phyloP scores from a whole-genome alignment of 1,140 invertebrate genomes.

The Parasteatoda tepidariorum region DNA sequence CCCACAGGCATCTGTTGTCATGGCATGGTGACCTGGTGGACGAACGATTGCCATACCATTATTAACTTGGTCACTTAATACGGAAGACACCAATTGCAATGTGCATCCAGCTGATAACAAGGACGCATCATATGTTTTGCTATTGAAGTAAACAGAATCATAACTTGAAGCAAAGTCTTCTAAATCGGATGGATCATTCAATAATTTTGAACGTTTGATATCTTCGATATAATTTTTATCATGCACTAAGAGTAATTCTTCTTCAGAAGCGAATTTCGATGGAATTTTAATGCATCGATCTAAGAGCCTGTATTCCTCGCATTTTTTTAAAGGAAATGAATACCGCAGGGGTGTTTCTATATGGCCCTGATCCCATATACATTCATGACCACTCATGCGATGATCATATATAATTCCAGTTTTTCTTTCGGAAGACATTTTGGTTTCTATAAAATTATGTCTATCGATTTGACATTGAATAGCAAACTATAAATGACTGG shows the following conservation, averaged over 20 bases:
- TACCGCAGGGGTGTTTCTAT: constrained; percentile 85
- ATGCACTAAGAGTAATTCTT: constrained; percentile 78
- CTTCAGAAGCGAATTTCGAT: constrained; percentile 76
- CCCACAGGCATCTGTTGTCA: constrained; percentile 79
- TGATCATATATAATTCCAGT: constrained; percentile 85
- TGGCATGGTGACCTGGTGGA: constrained; percentile 98
- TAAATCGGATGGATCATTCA: constrained; percentile 72
- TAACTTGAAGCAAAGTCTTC: constrained; percentile 82
- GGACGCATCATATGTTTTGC: constrained; percentile 82
- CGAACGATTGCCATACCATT: constrained; percentile 89
- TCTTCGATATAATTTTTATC: constrained; percentile 75
- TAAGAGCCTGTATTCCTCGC: constrained; percentile 78
- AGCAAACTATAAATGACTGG: too few relatives aligned
- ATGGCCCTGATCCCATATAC: constrained; percentile 85
- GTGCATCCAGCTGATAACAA: constrained; percentile 82
- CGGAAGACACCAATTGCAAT: constrained; percentile 81
- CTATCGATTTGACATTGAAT: too few relatives aligned
- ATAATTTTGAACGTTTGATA: constrained; percentile 75
- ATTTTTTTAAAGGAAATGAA: constrained; percentile 78
- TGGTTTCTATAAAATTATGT: too few relatives aligned
- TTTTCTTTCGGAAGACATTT: not conserved
- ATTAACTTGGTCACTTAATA: constrained; percentile 76
- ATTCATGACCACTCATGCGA: constrained; percentile 81
- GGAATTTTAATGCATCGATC: constrained; percentile 73
- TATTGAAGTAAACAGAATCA: constrained; percentile 88